Evolutionary conservation across 2,797 vertebrate genomes (phyloP).

Genomic region (Vipera ursinii): DNA sequence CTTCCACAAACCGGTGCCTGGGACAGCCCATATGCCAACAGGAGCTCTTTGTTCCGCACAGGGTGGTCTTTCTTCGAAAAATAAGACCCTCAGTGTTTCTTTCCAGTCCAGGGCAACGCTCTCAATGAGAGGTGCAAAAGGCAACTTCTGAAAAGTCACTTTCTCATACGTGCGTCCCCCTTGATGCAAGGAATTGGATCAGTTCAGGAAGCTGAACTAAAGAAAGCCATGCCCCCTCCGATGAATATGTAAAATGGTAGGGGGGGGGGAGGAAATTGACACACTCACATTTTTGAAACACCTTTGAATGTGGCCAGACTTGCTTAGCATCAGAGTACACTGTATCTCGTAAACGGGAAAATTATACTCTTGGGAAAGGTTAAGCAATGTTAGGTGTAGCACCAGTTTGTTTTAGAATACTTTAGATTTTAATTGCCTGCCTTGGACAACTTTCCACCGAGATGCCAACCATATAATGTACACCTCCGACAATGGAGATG

Average conservation of each 20-base stretch:
- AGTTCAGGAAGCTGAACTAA: constrained; percentile 24
- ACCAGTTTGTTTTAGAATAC: not conserved
- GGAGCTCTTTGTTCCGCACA: rapidly evolving
- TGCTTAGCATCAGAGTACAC: constrained; percentile 7
- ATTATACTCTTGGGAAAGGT: not conserved
- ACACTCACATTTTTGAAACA: not conserved
- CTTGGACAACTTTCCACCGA: constrained; percentile 1
- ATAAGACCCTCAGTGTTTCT: constrained; percentile 18
- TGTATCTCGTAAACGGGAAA: constrained; percentile 13
- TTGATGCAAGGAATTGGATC: constrained; percentile 71
- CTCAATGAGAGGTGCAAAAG: constrained; percentile 32
- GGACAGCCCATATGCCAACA: not conserved
- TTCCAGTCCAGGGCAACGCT: constrained; percentile 31
- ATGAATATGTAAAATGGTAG: not conserved
- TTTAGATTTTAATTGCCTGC: not conserved
- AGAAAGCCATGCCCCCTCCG: rapidly evolving
- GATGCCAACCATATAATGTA: not conserved
- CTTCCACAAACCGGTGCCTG: constrained; percentile 32
- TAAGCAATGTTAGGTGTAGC: constrained; percentile 13
- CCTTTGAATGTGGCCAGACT: not conserved
- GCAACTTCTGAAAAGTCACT: constrained; percentile 42
- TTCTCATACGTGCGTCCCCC: constrained; percentile 51
- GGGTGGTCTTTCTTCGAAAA: not conserved
- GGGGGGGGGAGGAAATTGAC: rapidly evolving
- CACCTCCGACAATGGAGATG: not conserved